Evolutionary conservation across 2,113 vertebrate genomes (phyloP).

Genomic region (Callospermophilus lateralis): DNA sequence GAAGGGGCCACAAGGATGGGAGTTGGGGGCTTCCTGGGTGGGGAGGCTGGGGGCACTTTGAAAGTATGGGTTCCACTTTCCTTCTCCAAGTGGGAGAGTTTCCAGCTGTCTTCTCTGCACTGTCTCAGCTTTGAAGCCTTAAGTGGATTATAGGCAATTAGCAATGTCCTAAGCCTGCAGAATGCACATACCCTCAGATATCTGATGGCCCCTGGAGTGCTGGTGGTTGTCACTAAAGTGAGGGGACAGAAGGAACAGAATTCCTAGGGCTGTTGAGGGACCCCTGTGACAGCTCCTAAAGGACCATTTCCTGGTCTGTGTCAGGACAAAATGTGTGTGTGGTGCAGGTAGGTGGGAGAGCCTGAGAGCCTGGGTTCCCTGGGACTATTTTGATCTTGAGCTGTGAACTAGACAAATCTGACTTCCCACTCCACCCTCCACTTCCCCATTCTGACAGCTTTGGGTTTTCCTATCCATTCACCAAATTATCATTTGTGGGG

Average conservation of each 20-base stretch:
- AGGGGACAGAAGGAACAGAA: not conserved
- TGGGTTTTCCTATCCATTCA: not conserved
- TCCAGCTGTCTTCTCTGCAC: slow-evolving; percentile 74
- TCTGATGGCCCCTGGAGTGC: slow-evolving; percentile 68
- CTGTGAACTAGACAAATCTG: not conserved
- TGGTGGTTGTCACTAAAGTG: slow-evolving; percentile 15
- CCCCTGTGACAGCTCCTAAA: not conserved
- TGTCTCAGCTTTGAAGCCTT: slow-evolving; percentile 84
- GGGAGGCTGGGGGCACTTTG: fast-evolving
- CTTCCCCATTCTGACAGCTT: not conserved
- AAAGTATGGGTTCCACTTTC: not conserved
- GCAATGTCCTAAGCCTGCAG: slow-evolving; percentile 80
- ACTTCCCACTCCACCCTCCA: not conserved
- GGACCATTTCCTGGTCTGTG: not conserved
- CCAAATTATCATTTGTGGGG: not conserved
- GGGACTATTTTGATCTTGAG: not conserved
- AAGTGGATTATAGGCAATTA: slow-evolving; percentile 88
- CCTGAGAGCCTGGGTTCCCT: not conserved
- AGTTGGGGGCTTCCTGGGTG: no score
- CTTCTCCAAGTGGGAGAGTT: not conserved
- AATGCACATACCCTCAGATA: slow-evolving; percentile 76
- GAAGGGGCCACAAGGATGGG: not conserved
- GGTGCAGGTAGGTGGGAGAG: not conserved
- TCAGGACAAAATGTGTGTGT: not conserved
- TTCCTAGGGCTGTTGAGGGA: not conserved